Evolutionary conservation across 2,888 invertebrate species (phyloP).

Genomic region (Hydrotaea diabolus): DNA sequence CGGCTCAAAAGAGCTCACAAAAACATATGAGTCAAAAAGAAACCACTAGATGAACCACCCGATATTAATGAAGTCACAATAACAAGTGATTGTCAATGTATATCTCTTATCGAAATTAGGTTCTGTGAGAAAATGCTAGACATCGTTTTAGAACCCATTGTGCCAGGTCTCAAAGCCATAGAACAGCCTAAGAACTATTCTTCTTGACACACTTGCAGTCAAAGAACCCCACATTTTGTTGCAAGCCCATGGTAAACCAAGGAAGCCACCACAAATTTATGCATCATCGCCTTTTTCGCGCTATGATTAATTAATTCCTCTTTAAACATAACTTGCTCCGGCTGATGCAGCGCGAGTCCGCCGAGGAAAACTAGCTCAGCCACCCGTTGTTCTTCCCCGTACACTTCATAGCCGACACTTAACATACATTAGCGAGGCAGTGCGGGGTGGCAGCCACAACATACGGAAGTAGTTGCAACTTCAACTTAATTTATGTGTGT

Average conservation of each 20-base stretch:
- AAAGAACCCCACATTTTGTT: background rate
- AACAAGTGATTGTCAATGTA: no score
- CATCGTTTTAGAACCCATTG: no score
- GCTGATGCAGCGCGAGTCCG: background rate
- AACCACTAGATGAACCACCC: no score
- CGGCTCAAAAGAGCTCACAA: no score
- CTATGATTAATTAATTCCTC: constrained; percentile 54
- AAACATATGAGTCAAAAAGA: no score
- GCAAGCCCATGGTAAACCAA: background rate
- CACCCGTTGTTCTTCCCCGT: background rate
- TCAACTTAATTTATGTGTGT: constrained; percentile 61
- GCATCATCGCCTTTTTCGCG: background rate
- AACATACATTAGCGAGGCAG: constrained; percentile 51
- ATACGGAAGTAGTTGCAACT: constrained; percentile 66
- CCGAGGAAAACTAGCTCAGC: constrained; percentile 23
- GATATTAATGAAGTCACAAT: no score
- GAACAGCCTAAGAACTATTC: no score
- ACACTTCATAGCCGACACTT: constrained; percentile 40
- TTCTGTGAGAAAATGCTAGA: no score
- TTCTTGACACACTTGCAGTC: background rate
- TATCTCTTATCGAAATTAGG: no score
- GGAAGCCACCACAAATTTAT: background rate
- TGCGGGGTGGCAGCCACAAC: constrained; percentile 30
- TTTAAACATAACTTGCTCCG: constrained; percentile 30
- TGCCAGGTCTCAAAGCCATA: no score